Base-by-base conservation (phyloP, 1,140 invertebrate species). In the Phymorhynchus buccinoides region DNA sequence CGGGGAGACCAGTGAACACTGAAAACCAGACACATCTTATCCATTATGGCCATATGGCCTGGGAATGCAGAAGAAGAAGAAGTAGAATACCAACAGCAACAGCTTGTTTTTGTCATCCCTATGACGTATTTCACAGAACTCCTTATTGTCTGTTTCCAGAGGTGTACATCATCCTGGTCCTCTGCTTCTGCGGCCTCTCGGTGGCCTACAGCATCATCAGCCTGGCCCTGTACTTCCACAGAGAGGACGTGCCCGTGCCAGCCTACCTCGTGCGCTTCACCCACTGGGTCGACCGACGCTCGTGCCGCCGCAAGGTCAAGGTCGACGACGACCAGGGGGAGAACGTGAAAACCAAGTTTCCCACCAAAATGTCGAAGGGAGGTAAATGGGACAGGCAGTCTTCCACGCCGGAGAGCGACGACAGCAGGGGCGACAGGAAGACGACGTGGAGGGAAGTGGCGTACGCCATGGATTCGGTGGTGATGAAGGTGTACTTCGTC, bases 101-200 rank as follows among this genome's bases (percentile, higher is more conserved):
- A n/a, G n/a, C n/a, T n/a, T n/a, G n/a, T n/a, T n/a, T n/a, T n/a
- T n/a, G n/a, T n/a, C n/a, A n/a, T n/a, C n/a, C n/a, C n/a, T n/a
- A n/a, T n/a, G n/a, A n/a, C n/a, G n/a, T n/a, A n/a, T n/a, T n/a
- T n/a, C n/a, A n/a, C n/a, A n/a, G n/a, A n/a, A n/a, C n/a, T n/a
- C n/a, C n/a, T n/a, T n/a, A n/a, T n/a, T n/a, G n/a, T n/a, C n/a
- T n/a, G n/a, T n/a, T n/a, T n/a, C 30, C 77, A 80, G 85, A 71
- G n/a, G 80, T 86, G 37, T 86, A 86, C 80, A 48, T 86, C 48
- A 41, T 81, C 73, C 30, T 78, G n/a, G 80, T 86, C 12, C 52
- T 86, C 41, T 30, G 27, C 7, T 75, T 86, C 56, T 71, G 68
- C 32, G 80, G n/a, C 30, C 0, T 82, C 30, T 82, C 85, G 7